Conservation (phyloP, 2,888 invertebrate genomes). For the Anticlea derivata region DNA sequence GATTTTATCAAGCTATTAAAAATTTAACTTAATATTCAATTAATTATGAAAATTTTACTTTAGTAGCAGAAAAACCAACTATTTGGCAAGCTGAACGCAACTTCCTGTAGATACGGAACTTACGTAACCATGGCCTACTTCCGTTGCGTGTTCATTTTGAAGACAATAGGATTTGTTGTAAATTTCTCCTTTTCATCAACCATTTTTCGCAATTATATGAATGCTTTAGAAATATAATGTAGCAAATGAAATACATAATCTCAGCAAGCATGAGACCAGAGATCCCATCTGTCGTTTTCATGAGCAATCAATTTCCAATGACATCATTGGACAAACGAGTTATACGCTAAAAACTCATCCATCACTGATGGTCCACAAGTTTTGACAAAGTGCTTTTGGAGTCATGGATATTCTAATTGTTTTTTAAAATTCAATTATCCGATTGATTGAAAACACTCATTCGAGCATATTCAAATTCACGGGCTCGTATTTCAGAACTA, state of each 20-base stretch:
- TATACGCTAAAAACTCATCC: constrained; percentile 62
- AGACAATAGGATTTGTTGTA: constrained; percentile 49
- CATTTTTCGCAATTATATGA: not conserved
- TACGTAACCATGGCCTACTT: constrained; percentile 56
- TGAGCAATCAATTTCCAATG: constrained; percentile 68
- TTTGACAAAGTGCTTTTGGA: constrained; percentile 55
- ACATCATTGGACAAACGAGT: constrained; percentile 56
- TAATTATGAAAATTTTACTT: no score
- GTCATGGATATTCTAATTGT: constrained; percentile 64
- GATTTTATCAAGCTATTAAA: no score
- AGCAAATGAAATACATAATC: no score
- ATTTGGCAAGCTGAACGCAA: constrained; percentile 4
- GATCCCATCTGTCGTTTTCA: constrained; percentile 25
- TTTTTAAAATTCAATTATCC: constrained; percentile 54
- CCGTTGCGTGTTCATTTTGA: constrained; percentile 50
- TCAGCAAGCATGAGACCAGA: constrained; percentile 1
- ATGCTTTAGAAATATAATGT: no score
- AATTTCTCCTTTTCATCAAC: constrained; percentile 46
- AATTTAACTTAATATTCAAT: no score
- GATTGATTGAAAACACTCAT: not conserved
- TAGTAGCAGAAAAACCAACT: no score
- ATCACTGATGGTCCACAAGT: constrained; percentile 58
- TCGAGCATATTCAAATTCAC: no score
- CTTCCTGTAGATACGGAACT: constrained; percentile 40
- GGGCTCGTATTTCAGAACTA: no score